Evolutionary conservation across 2,113 vertebrate genomes (phyloP), one percentile per base, ranked within the genome.

Genomic region (Neogobius melanostomus): DNA sequence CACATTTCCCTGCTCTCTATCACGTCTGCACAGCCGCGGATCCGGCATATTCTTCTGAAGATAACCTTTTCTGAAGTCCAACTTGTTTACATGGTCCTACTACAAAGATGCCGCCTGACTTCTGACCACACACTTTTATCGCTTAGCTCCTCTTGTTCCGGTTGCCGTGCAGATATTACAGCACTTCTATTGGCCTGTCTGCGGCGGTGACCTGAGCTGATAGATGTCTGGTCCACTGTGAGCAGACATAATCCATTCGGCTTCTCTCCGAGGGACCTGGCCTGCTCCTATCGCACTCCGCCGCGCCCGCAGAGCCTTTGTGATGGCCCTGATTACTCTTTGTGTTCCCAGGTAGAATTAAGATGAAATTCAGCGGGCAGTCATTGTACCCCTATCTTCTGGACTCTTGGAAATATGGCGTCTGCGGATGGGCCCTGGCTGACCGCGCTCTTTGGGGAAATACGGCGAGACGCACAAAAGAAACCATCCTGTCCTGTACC

Each of bases 271-370:
- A 88, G 90, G 82, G 77, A 36, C 28, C 73, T 76, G 6, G 75
- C 87, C 82, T 84, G 49, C 79, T 87, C 76, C 91, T 89, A 88
- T 86, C 85, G 75, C 88, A 88, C 81, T 82, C 85, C 75, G 82
- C 85, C 75, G 77, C 83, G 49, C 74, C 87, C 82, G 87, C 85
- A 62, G 77, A 49, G 85, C 90, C 77, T 91, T 93, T 92, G 90
- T 91, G 89, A 91, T 90, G 88, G 77, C 85, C 82, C 85, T 90
- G 90, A 91, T 92, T 91, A 91, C 86, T 90, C 90, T 92, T 92
- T 92, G 90, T 92, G 91, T 90, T 91, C 86, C 80, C 88, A 90
- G 87, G 90, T 91, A 90, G 90, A 92, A 92, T 92, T 91, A 91
- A 93, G 90, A 92, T 91, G 87, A 88, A 90, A 87, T 92, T 89